phyloP scores from a whole-genome alignment of 1,140 invertebrate species.

The Brachionus manjavacas region DNA sequence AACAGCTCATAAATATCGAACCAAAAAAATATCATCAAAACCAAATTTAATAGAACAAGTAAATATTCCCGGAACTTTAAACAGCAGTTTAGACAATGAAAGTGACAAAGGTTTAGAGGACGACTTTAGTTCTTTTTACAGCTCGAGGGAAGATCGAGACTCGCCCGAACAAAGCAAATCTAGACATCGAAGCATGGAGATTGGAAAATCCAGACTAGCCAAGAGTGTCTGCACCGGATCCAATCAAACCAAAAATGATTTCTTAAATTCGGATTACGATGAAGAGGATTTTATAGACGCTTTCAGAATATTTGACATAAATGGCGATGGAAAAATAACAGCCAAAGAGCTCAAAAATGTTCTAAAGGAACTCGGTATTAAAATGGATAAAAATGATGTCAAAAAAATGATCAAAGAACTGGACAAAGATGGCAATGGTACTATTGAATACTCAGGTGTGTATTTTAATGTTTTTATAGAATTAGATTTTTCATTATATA shows the following conservation, averaged over 20 bases:
- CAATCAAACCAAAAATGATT: background rate
- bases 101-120: background rate
- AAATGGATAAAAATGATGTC: constrained; percentile 31
- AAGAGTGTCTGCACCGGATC: constrained; percentile 19
- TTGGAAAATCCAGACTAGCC: background rate
- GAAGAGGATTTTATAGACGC: constrained; percentile 42
- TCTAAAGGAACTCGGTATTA: constrained; percentile 33
- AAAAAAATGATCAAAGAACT: constrained; percentile 42
- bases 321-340: constrained; percentile 41
- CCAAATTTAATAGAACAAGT: background rate
- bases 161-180: background rate
- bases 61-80: background rate
- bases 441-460: constrained; percentile 38
- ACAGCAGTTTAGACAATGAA: background rate
- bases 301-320: constrained; percentile 26
- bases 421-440: constrained; percentile 37
- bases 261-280: constrained; percentile 30
- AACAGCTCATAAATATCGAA: background rate
- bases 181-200: background rate
- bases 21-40: background rate
- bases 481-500: background rate
- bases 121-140: background rate
- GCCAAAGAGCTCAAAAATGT: constrained; percentile 42
- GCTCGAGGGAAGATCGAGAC: background rate
- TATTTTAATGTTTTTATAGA: background rate